These are phyloP conservation scores for Syncerus caffer DNA, from an alignment of 2,797 vertebrate genomes.

Conservation along the genomic window DNA sequence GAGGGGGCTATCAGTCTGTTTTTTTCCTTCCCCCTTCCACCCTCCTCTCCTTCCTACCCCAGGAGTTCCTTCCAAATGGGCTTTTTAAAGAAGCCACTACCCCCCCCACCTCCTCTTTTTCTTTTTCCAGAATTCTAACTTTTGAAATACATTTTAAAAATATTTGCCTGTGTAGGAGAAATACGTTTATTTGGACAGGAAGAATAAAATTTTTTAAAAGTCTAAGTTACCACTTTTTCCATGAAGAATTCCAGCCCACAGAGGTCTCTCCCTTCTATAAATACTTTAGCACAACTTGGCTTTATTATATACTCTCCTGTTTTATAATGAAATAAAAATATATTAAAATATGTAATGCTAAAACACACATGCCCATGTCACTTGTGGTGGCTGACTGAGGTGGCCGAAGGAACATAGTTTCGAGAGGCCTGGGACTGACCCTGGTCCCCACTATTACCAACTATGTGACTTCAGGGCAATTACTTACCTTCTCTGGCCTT, in stretches of 20 bases:
- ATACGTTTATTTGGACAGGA: constrained; percentile 74
- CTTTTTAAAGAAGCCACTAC: constrained; percentile 26
- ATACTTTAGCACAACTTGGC: constrained; percentile 58
- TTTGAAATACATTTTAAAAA: constrained; percentile 70
- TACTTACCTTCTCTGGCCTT: constrained; percentile 9
- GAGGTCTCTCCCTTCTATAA: constrained; percentile 74
- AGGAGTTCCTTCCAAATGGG: background rate
- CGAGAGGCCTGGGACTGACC: background rate
- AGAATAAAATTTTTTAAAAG: background rate
- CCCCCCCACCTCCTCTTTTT: constrained; percentile 39
- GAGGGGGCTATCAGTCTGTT: background rate
- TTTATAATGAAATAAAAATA: constrained; percentile 55
- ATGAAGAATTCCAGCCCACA: constrained; percentile 70
- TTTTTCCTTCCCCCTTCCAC: background rate
- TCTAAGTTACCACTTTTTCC: constrained; percentile 72
- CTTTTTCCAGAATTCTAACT: constrained; percentile 67
- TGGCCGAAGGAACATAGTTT: background rate
- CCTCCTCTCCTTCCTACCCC: background rate
- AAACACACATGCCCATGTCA: background rate
- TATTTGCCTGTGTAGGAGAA: constrained; percentile 76
- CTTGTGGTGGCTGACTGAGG: background rate
- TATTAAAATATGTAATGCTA: constrained; percentile 5
- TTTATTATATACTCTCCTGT: constrained; percentile 48
- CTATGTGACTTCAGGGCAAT: background rate
- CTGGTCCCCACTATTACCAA: background rate